Evolutionary conservation across 2,888 invertebrate species (phyloP).

Genomic region (Sipha maydis): DNA sequence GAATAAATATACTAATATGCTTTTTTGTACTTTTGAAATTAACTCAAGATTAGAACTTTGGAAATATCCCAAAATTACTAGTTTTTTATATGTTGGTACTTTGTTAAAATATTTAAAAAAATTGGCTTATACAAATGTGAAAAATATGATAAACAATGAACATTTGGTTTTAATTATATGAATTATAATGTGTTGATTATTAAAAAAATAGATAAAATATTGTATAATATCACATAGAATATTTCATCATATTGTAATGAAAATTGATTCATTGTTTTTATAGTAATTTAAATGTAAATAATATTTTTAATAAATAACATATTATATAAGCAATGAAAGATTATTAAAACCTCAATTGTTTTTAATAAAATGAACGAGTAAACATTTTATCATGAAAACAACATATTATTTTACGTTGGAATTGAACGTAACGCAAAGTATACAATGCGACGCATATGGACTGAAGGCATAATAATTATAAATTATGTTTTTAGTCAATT

Average conservation of each 20-base stretch:
- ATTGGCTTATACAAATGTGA: not conserved
- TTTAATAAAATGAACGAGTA: not conserved
- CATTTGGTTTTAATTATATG: not conserved
- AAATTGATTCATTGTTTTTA: not conserved
- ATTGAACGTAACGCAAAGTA: no score
- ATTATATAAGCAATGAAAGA: not conserved
- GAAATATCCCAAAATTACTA: conserved; percentile 8
- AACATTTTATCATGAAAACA: not conserved
- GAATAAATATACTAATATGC: not conserved
- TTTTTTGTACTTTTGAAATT: not conserved
- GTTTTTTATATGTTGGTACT: not conserved
- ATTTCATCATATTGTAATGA: not conserved
- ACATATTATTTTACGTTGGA: not conserved
- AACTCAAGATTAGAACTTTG: not conserved
- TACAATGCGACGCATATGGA: not conserved
- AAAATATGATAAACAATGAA: not conserved
- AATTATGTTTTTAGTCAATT: not conserved
- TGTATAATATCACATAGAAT: not conserved
- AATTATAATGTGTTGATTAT: not conserved
- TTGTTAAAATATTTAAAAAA: not conserved
- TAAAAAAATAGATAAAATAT: not conserved
- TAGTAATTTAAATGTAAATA: not conserved
- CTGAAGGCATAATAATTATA: not conserved
- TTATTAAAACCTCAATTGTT: not conserved
- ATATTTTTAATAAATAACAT: not conserved